Percentiles rank a stretch among this genome's conserved stretches.
Conservation (phyloP, 1,140 invertebrate genomes). For the Brachionus plicatilis region DNA sequence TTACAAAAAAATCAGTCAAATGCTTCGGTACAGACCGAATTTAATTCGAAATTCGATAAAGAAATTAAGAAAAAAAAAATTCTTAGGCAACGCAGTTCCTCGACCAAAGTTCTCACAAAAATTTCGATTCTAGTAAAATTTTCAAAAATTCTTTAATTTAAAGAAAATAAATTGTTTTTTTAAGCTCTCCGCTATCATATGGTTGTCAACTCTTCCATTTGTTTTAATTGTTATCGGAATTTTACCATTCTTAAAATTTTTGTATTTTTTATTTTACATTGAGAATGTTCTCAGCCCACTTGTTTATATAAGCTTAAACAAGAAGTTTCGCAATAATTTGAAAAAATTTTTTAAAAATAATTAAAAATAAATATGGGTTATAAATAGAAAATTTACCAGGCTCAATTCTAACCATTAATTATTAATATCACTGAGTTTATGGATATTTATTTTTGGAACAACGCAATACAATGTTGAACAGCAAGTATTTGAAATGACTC, state of each 20-base stretch:
- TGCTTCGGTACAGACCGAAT: conserved; percentile 1
- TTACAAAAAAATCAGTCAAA: neutral
- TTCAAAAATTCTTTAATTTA: neutral
- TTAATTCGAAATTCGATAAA: neutral
- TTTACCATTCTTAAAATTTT: conserved; percentile 17
- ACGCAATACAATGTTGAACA: too few species aligned
- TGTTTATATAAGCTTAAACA: conserved; percentile 11
- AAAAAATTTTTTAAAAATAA: conserved; percentile 16
- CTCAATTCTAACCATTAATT: neutral
- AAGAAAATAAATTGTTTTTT: neutral
- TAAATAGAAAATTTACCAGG: neutral
- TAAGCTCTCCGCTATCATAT: neutral
- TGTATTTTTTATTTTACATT: conserved; percentile 29
- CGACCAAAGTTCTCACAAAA: conserved; percentile 1
- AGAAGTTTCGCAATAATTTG: neutral
- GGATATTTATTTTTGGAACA: too few species aligned
- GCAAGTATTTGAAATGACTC: too few species aligned
- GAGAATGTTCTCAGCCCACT: conserved; percentile 3
- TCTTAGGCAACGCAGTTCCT: neutral
- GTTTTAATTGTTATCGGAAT: neutral
- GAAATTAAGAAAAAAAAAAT: neutral
- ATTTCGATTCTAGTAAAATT: conserved; percentile 9
- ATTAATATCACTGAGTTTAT: neutral
- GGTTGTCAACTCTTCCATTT: conserved; percentile 16
- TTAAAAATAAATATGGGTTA: neutral